Evolutionary conservation across 2,888 invertebrate species (phyloP), one percentile per base, ranked within the genome.

Genomic region (Cheilosia grossa): DNA sequence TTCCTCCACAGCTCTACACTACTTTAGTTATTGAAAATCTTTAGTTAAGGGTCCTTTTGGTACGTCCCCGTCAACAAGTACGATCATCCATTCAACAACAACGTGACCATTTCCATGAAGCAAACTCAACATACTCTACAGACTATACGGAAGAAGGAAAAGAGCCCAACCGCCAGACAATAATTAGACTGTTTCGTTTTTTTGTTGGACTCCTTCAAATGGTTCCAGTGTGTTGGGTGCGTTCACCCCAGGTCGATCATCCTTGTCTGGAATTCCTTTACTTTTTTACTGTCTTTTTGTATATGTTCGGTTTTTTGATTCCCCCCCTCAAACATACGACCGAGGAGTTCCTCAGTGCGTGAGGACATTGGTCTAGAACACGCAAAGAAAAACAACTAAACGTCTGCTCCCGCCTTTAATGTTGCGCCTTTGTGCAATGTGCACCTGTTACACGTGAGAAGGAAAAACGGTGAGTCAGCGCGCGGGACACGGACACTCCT

Each of bases 201-300:
- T 44, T 61, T 15, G 1, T 33, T 37, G 10, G 10, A 37, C 27
- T 47, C 44, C 6, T 61, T 61, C 13, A 3, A 40, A 37, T 27
- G 53, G 40, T 53, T 17, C 3, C 27, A 27, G 17, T 27, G 17
- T n/a, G 4, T n/a, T 40, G 37, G 10, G 66, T 42, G 17, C 66
- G 54, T 42, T 66, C 40, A 66, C 66, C 66, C 27, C 19, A 66
- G 53, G 66, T 66, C 66, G 66, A 66, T 66, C 42, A 66, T 53
- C 42, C 42, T 66, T 54, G 17, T 54, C 53, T 27, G 53, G 40
- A 33, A 53, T 27, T 27, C 10, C 24, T 37, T 10, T 24, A 0
- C 30, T 53, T 40, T 51, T 33, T 40, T 15, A 24, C 47, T 17
- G 13, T 37, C 19, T 24, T 58, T 15, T 21, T 13, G 10, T 7